Evolutionary conservation across 2,888 invertebrate species (phyloP), one percentile per base, ranked within the genome.

Genomic region (Melanotus villosus): DNA sequence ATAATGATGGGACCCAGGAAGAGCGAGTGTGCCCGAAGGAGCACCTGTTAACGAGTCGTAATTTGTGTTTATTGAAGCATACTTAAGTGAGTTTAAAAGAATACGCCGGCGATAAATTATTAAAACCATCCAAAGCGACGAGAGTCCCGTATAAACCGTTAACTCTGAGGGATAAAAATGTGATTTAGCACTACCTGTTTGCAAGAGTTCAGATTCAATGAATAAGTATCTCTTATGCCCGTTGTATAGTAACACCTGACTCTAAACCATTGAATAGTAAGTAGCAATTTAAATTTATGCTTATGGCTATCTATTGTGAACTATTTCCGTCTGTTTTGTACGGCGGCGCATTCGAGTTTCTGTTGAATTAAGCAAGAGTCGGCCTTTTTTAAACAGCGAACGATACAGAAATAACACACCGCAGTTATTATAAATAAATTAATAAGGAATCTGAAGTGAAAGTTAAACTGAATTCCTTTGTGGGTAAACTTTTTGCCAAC

Each of bases 221-320:
- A 47, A 62, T 52, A 50, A 62, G 26, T 47, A 34, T 19, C 45
- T 45, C 32, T 1, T 59, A 45, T 10, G 45, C 45, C 23, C n/a
- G n/a, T n/a, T n/a, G n/a, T n/a, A n/a, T n/a, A 52, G 52, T 52
- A 63, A 63, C 63, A 63, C 52, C 63, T 63, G 63, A 59, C 59
- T 57, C 7, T 34, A n/a, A 38, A 18, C 41, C 52, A 63, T 38
- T 63, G 50, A 63, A 63, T 52, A 52, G 52, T 12, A 52, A 63
- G 63, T 30, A 63, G 52, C 63, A 52, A 34, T 63, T 63, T 63
- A 52, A 52, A 63, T 62, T 50, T 52, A 63, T 63, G 63, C 41
- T 26, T 26, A 41, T 23, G 16, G 26, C 12, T 9, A 16, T 14
- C 16, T 14, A 41, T 59, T 59, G 41, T 59, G 47, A 38, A 16